Evolutionary conservation across 2,797 vertebrate genomes (phyloP).

Genomic region (Microctenopoma steveboyesi): DNA sequence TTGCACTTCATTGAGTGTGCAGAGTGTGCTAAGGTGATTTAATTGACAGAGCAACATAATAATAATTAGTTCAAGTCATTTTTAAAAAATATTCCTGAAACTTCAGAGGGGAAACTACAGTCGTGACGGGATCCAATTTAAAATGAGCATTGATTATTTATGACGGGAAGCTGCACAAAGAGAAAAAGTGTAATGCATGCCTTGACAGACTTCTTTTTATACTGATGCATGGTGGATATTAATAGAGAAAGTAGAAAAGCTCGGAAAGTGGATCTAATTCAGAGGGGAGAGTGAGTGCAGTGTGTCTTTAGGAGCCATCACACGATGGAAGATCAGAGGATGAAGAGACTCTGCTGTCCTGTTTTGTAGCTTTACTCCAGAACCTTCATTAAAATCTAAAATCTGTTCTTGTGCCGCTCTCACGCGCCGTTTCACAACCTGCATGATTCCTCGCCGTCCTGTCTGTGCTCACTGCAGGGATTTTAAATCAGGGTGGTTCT

Average conservation of each 20-base stretch:
- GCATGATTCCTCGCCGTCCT: background rate
- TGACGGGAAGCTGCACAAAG: background rate
- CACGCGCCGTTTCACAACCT: conserved; percentile 13
- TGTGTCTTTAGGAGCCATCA: conserved; percentile 6
- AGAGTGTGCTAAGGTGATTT: background rate
- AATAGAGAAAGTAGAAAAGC: conserved; percentile 25
- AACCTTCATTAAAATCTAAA: conserved; percentile 32
- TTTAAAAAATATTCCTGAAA: background rate
- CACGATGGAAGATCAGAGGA: background rate
- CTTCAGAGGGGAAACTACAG: background rate
- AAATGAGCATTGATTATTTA: background rate
- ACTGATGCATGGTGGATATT: conserved; percentile 6
- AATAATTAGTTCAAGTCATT: background rate
- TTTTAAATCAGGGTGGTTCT: conserved; percentile 31
- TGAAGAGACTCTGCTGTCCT: conserved; percentile 13
- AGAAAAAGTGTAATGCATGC: background rate
- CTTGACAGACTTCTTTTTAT: conserved; percentile 21
- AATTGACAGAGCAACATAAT: background rate
- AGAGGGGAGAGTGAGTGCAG: background rate
- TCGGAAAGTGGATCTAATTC: conserved; percentile 5
- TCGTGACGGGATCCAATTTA: background rate
- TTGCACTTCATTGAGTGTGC: background rate
- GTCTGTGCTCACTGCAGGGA: conserved; percentile 18
- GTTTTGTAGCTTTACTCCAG: conserved; percentile 20
- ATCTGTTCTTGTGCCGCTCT: conserved; percentile 11